Evolutionary conservation across 2,888 invertebrate species (phyloP).

Genomic region (Artemia sp.): DNA sequence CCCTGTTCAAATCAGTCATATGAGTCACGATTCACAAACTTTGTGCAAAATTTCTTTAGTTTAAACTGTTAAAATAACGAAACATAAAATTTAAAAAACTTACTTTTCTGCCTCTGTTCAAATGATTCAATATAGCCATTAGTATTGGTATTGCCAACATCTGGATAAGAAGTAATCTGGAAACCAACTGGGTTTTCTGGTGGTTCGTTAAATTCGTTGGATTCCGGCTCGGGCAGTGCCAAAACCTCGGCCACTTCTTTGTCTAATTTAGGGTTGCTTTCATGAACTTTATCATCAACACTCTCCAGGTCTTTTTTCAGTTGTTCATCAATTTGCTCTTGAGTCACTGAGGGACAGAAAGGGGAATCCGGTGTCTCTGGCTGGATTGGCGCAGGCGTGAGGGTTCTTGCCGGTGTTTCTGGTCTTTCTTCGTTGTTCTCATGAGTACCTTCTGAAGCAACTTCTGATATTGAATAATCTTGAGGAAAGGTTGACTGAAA

Average conservation of each 20-base stretch:
- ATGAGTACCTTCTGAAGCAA: neutral
- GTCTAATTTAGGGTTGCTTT: constrained; percentile 8
- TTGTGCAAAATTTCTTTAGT: too few relatives aligned
- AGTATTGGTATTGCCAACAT: neutral
- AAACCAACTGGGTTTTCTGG: neutral
- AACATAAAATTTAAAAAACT: neutral
- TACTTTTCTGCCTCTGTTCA: constrained; percentile 3
- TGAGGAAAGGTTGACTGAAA: neutral
- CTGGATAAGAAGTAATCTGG: neutral
- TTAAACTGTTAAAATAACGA: too few relatives aligned
- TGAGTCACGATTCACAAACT: too few relatives aligned
- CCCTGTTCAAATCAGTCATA: too few relatives aligned
- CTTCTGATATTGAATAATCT: constrained; percentile 3
- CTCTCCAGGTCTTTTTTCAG: constrained; percentile 9
- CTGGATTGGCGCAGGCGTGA: neutral
- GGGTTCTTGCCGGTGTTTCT: neutral
- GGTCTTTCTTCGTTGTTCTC: neutral
- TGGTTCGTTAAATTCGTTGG: neutral
- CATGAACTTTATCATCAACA: constrained; percentile 5
- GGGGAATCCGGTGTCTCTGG: neutral
- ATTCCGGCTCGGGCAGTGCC: neutral
- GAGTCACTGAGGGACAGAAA: neutral
- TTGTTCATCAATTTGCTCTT: constrained; percentile 7
- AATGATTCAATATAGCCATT: neutral
- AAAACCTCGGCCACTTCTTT: constrained; percentile 2